These are phyloP conservation scores for Drosophila tanythrix DNA, from an alignment of 2,888 invertebrate genomes.

Conservation along the genomic window DNA sequence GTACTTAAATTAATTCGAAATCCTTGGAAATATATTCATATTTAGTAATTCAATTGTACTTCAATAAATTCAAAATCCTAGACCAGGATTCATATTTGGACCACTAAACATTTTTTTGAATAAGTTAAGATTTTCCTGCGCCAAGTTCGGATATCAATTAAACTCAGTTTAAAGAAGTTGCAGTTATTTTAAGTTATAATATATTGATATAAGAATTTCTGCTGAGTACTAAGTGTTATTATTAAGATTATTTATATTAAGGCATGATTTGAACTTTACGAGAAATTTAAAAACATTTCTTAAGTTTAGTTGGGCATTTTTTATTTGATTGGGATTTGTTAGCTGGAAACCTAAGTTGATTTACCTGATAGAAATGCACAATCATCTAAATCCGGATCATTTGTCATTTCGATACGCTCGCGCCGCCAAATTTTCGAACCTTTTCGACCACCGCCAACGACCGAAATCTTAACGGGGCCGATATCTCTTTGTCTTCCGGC, in stretches of 20 bases:
- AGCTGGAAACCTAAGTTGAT: neutral
- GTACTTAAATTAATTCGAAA: neutral
- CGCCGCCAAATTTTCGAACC: conserved; percentile 85
- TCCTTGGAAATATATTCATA: neutral
- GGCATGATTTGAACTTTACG: neutral
- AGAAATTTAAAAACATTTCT: neutral
- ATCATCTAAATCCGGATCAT: conserved; percentile 95
- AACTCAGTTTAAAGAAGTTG: neutral
- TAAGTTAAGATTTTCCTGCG: neutral
- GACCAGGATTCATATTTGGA: neutral
- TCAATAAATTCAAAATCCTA: neutral
- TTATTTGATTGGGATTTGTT: neutral
- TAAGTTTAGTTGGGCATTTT: neutral
- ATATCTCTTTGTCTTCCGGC: conserved; percentile 84
- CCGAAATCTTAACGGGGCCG: conserved; percentile 85
- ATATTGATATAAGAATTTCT: neutral
- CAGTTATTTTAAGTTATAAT: neutral
- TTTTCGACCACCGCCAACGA: conserved; percentile 85
- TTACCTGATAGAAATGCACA: conserved; percentile 95
- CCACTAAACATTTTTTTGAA: neutral
- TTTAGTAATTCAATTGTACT: neutral
- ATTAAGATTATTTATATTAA: neutral
- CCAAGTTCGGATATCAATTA: neutral
- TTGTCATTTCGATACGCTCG: conserved; percentile 90
- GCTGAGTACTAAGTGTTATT: neutral